Conservation (phyloP, 2,797 vertebrate species). For the Meriones psammophilus region DNA sequence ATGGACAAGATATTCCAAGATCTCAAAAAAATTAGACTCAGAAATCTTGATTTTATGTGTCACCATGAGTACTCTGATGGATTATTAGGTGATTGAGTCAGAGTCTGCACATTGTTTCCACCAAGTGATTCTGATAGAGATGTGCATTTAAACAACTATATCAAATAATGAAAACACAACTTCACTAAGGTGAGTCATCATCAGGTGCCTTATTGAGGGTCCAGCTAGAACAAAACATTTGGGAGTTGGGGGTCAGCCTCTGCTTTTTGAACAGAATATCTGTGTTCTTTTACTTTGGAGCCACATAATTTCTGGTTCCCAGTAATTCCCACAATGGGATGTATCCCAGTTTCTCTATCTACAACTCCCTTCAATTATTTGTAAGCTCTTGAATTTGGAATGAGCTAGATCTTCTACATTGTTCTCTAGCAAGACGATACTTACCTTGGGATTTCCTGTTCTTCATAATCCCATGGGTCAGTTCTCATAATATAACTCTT, state of each 20-base stretch:
- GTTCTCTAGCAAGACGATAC: background rate
- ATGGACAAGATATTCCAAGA: background rate
- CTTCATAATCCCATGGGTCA: background rate
- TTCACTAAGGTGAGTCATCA: background rate
- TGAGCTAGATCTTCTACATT: background rate
- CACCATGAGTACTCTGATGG: background rate
- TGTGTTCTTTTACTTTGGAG: background rate
- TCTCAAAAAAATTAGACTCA: background rate
- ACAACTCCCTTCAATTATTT: background rate
- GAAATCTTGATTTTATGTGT: background rate
- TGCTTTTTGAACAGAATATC: background rate
- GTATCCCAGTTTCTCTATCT: background rate
- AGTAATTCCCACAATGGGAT: background rate
- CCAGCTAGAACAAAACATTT: background rate
- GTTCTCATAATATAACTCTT: background rate
- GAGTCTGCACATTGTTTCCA: background rate
- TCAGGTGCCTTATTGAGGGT: background rate
- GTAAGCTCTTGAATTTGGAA: background rate
- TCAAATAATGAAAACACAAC: background rate
- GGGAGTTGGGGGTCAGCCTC: background rate
- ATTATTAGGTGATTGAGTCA: background rate
- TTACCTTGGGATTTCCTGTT: background rate
- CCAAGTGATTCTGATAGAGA: background rate
- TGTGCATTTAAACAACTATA: background rate
- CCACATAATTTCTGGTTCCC: background rate